Percentiles rank a stretch among this genome's conserved stretches.
Evolutionary conservation across 2,797 vertebrate genomes (phyloP).

Genomic region (Halcyon smyrnensis): DNA sequence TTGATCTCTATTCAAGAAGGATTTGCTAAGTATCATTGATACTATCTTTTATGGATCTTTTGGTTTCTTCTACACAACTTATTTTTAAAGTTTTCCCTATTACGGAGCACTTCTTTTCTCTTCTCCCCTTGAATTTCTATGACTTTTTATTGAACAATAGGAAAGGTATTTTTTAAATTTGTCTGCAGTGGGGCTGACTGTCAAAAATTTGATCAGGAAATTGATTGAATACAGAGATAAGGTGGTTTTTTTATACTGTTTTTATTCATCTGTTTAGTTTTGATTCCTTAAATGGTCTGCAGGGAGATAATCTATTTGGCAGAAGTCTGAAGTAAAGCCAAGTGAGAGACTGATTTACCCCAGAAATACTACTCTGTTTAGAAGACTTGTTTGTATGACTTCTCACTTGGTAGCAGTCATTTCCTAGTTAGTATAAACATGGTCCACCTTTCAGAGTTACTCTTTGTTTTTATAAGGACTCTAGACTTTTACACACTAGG

Average conservation of each 20-base stretch:
- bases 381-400: neutral
- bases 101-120: neutral
- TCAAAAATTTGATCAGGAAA: neutral
- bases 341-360: neutral
- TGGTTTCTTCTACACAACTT: neutral
- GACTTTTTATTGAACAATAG: neutral
- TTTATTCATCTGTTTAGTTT: neutral
- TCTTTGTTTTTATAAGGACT: neutral
- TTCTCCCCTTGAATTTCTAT: neutral
- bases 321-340: conserved; percentile 40
- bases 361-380: neutral
- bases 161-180: neutral
- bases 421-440: conserved; percentile 18
- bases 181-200: neutral
- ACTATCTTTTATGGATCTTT: neutral
- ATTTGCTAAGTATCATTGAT: neutral
- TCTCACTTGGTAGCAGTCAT: conserved; percentile 43
- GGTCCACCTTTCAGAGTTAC: conserved; percentile 6
- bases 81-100: neutral
- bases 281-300: conserved; percentile 4
- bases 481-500: neutral
- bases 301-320: neutral
- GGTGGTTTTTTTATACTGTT: neutral
- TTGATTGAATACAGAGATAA: neutral
- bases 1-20: neutral